Evolutionary conservation across 2,113 vertebrate genomes (phyloP), one percentile per base, ranked within the genome.

Genomic region (Sterrhoptilus dennistouni): DNA sequence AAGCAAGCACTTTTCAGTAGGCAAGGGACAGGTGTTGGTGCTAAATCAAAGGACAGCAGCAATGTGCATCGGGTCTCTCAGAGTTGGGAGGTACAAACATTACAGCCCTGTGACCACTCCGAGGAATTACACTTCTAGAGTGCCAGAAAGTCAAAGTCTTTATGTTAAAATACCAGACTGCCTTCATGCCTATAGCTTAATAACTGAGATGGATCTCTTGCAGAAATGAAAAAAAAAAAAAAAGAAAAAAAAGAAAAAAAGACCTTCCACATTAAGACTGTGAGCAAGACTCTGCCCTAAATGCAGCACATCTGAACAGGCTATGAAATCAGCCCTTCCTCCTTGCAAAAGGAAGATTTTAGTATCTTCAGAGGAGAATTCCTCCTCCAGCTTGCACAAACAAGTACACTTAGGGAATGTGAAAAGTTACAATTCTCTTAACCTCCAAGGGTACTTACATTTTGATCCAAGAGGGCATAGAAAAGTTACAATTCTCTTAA

Each of bases 51-150:
- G 22, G 16, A 53, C 10, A 65, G 22, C 44, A 72, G n/a, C 11
- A 9, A 27, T 29, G 27, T 1, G 1, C 52, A 10, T 35, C 0
- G 0, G 10, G 7, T 11, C 24, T 60, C 33, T 15, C 0, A 2
- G 60, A 53, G 27, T 29, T 53, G n/a, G 6, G 24, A 63, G 36
- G 16, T 19, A 24, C 33, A 54, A 87, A 49, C 3, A 4, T 38
- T 50, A 42, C 12, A 74, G 9, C 12, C 5, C 28, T 28, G 24
- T 47, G 57, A 76, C 17, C 59, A 6, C 42, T 36, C 38, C 31
- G 49, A 74, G 77, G 19, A 65, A 21, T 52, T 36, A 9, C 4
- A 12, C 8, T 82, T 31, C 52, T 31, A n/a, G 45, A 84, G 13
- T n/a, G 31, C 8, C n/a, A 45, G n/a, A 0, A 5, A 42, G 9